These are phyloP conservation scores for Panthera uncia DNA, from an alignment of 2,113 vertebrate species.

Conservation along the genomic window DNA sequence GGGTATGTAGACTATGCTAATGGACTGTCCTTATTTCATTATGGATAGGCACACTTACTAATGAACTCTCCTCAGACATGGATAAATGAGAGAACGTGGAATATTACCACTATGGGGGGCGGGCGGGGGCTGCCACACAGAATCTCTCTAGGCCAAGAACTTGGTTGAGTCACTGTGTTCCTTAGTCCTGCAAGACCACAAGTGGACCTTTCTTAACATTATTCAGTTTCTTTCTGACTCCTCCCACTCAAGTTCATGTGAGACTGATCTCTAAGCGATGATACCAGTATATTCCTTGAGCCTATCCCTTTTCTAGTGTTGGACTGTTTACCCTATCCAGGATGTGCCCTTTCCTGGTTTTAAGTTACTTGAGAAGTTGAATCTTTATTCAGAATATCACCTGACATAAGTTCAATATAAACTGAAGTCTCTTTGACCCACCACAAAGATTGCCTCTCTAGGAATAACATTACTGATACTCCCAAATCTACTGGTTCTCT, in stretches of 20 bases:
- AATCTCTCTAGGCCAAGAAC: neutral
- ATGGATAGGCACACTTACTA: neutral
- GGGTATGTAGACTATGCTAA: neutral
- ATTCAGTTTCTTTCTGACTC: constrained; percentile 31
- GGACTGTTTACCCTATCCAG: neutral
- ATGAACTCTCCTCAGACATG: neutral
- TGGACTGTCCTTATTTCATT: neutral
- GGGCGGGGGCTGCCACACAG: neutral
- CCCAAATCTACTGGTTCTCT: neutral
- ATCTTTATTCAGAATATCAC: constrained; percentile 33
- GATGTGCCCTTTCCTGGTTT: neutral
- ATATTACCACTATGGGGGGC: neutral
- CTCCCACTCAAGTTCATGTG: neutral
- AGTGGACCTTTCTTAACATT: neutral
- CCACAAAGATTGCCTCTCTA: neutral
- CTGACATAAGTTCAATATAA: constrained; percentile 37
- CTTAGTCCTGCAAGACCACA: neutral
- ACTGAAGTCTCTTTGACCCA: constrained; percentile 4
- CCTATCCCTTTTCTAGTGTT: neutral
- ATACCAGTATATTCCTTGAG: neutral
- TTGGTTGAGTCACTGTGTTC: neutral
- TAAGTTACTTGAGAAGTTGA: constrained; percentile 14
- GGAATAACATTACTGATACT: neutral
- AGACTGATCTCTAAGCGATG: neutral
- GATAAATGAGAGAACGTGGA: neutral